These are phyloP conservation scores for Lissocephala sabroskyi DNA, from an alignment of 2,888 invertebrate genomes.

Conservation along the genomic window DNA sequence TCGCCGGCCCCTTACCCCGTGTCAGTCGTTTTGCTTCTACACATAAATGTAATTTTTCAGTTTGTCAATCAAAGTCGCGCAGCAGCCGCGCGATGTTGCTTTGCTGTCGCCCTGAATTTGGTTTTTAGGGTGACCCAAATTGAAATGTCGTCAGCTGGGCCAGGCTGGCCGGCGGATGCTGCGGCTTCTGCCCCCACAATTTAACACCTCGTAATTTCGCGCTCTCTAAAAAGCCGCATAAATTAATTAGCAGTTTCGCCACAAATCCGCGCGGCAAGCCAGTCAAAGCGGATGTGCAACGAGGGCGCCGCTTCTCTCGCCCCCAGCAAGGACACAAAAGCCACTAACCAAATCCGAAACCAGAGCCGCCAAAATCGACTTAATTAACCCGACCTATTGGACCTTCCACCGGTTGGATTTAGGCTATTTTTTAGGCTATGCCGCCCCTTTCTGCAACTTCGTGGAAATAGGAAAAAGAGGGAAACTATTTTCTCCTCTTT, in stretches of 20 bases:
- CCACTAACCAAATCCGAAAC: too few species aligned
- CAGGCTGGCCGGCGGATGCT: neutral
- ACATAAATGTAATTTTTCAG: constrained; percentile 24
- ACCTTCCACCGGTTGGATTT: too few species aligned
- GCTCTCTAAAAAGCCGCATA: constrained; percentile 18
- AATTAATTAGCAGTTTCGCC: constrained; percentile 44
- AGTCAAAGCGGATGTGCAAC: too few species aligned
- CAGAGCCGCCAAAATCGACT: too few species aligned
- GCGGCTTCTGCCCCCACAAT: constrained; percentile 16
- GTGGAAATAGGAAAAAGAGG: too few species aligned
- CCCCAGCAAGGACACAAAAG: too few species aligned
- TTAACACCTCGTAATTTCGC: constrained; percentile 43
- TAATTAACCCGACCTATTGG: too few species aligned
- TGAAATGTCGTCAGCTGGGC: neutral
- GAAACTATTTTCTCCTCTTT: too few species aligned
- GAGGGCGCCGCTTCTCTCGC: too few species aligned
- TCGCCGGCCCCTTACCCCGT: neutral
- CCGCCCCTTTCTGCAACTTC: too few species aligned
- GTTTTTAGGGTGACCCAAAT: constrained; percentile 1
- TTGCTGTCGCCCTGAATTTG: too few species aligned
- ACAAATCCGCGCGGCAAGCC: constrained; percentile 39
- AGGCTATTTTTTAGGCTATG: too few species aligned
- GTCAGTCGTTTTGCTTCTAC: neutral
- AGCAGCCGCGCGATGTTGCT: neutral
- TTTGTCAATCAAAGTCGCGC: constrained; percentile 23